phyloP scores from a whole-genome alignment of 2,888 invertebrate species.

The Acanthosoma haemorrhoidale region DNA sequence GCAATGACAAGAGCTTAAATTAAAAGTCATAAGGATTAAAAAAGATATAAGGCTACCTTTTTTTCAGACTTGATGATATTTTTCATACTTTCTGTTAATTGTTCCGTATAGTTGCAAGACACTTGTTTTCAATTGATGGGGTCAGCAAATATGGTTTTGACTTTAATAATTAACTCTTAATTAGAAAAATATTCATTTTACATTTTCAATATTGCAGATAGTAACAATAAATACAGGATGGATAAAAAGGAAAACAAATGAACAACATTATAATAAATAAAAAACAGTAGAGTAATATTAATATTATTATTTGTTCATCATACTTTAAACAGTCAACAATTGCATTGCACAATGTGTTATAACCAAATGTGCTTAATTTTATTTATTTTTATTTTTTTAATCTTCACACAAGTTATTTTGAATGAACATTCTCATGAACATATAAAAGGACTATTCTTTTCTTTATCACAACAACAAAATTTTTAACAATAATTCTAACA shows the following conservation, averaged over 20 bases:
- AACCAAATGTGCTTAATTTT: slow-evolving; percentile 18
- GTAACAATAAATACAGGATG: not conserved
- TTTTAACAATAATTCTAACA: not conserved
- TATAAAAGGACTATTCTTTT: not conserved
- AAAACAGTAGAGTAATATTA: not conserved
- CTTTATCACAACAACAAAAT: not conserved
- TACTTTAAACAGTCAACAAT: slow-evolving; percentile 1
- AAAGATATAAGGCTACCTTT: no score
- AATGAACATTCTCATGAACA: not conserved
- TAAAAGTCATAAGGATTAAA: no score
- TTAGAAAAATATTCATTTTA: not conserved
- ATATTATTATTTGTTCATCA: slow-evolving; percentile 1
- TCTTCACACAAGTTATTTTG: not conserved
- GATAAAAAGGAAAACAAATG: not conserved
- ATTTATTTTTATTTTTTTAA: not conserved
- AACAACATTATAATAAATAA: not conserved
- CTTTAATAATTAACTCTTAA: not conserved
- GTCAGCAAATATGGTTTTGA: not conserved
- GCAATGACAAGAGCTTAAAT: no score
- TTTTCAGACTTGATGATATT: no score
- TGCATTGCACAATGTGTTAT: slow-evolving; percentile 20
- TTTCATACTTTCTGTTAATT: no score
- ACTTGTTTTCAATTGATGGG: no score
- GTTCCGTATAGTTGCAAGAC: no score
- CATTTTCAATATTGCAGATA: no score